Conservation (phyloP, 2,888 invertebrate genomes). For the Papilio gigon region DNA sequence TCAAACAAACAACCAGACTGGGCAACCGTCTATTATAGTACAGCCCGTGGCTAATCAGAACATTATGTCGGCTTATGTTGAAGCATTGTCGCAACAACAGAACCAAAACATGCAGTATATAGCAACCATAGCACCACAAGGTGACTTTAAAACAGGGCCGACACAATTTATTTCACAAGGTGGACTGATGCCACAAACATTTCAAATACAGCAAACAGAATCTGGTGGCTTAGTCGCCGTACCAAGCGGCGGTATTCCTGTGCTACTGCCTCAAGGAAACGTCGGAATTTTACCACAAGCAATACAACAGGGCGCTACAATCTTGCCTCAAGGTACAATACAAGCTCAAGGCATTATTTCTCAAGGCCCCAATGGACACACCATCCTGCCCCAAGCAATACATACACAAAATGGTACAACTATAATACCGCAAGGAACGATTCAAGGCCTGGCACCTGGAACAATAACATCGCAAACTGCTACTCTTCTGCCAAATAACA, state of each 20-base stretch:
- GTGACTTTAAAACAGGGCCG: slow-evolving; percentile 80
- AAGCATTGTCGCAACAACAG: slow-evolving; percentile 86
- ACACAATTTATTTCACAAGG: slow-evolving; percentile 82
- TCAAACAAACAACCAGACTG: slow-evolving; percentile 80
- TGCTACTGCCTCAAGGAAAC: slow-evolving; percentile 79
- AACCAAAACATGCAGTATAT: slow-evolving; percentile 90
- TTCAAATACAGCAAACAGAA: slow-evolving; percentile 84
- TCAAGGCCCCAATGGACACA: slow-evolving; percentile 81
- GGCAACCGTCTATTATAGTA: slow-evolving; percentile 85
- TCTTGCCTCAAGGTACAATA: slow-evolving; percentile 82
- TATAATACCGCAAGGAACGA: slow-evolving; percentile 83
- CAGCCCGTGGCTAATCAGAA: slow-evolving; percentile 85
- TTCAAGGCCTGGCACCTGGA: slow-evolving; percentile 71
- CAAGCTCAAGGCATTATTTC: slow-evolving; percentile 79
- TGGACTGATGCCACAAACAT: slow-evolving; percentile 82
- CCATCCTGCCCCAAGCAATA: slow-evolving; percentile 84
- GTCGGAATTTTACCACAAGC: slow-evolving; percentile 78
- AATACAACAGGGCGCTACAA: slow-evolving; percentile 80
- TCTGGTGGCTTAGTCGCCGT: slow-evolving; percentile 83
- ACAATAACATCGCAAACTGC: slow-evolving; percentile 72
- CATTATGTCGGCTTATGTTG: slow-evolving; percentile 85
- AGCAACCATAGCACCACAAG: slow-evolving; percentile 85
- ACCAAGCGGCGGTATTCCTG: slow-evolving; percentile 83
- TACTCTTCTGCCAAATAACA: slow-evolving; percentile 69
- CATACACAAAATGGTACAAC: slow-evolving; percentile 83